Percentiles rank a stretch among this genome's conserved stretches.
These are phyloP conservation scores for Scaptomyza caliginosa DNA, from an alignment of 2,888 invertebrate species.

Conservation along the genomic window DNA sequence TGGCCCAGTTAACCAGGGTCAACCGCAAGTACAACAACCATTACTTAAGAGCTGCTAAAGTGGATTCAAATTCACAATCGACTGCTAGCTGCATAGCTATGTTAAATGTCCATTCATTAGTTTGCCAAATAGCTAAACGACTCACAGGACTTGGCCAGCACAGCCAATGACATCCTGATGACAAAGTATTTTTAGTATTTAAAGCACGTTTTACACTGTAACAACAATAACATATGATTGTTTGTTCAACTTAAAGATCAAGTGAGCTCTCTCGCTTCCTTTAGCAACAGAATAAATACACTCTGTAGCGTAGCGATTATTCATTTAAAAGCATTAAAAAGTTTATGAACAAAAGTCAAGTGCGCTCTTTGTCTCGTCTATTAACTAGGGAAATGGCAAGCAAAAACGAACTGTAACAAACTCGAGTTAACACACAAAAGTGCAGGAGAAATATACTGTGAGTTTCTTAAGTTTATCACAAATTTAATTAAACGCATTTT, in stretches of 20 bases:
- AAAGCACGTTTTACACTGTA: conserved; percentile 58
- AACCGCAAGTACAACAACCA: conserved; percentile 35
- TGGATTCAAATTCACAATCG: conserved; percentile 34
- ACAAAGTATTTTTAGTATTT: conserved; percentile 54
- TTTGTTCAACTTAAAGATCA: not conserved
- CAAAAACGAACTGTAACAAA: not conserved
- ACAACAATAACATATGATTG: not conserved
- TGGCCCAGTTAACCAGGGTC: conserved; percentile 17
- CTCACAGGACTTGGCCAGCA: not conserved
- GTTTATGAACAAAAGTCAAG: not conserved
- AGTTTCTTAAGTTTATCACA: conserved; percentile 1
- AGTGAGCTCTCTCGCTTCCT: not conserved
- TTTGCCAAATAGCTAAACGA: conserved; percentile 46
- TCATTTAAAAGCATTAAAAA: conserved; percentile 9
- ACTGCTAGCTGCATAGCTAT: conserved; percentile 19
- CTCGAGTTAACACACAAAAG: no score
- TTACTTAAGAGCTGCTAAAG: conserved; percentile 39
- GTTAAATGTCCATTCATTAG: conserved; percentile 68
- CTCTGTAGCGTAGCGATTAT: conserved; percentile 4
- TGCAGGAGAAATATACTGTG: no score
- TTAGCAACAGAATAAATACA: not conserved
- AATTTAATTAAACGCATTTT: conserved; percentile 34
- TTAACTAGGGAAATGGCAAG: not conserved
- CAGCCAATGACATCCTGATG: conserved; percentile 57
- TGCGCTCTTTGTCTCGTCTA: not conserved